Percentiles rank a stretch among this genome's conserved stretches.
phyloP scores from a whole-genome alignment of 1,140 invertebrate genomes.

The Leptinotarsa texana region DNA sequence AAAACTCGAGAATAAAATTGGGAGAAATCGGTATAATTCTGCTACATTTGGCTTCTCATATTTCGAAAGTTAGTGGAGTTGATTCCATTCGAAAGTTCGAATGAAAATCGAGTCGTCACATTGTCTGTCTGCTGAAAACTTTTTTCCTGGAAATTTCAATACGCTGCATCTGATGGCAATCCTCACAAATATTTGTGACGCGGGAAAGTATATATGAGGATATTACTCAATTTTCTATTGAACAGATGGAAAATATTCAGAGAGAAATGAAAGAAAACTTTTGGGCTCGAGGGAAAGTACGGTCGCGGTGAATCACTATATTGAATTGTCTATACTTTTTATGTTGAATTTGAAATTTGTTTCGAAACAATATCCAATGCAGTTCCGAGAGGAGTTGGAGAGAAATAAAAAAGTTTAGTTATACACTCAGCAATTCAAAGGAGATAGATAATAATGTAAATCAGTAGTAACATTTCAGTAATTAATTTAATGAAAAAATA shows the following conservation, averaged over 20 bases:
- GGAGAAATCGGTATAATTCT: too few relatives aligned
- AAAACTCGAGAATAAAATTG: too few relatives aligned
- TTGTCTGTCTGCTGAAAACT: conserved; percentile 3
- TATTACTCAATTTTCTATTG: conserved; percentile 18
- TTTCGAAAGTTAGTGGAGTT: too few relatives aligned
- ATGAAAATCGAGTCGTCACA: conserved; percentile 14
- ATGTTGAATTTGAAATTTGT: background rate
- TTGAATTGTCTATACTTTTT: background rate
- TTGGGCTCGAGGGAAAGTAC: background rate
- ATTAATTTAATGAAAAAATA: too few relatives aligned
- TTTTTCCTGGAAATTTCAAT: conserved; percentile 1
- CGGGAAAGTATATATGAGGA: conserved; percentile 13
- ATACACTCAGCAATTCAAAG: too few relatives aligned
- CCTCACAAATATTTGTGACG: conserved; percentile 22
- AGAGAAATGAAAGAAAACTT: conserved; percentile 11
- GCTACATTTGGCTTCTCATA: too few relatives aligned
- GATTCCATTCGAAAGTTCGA: background rate
- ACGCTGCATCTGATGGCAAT: conserved; percentile 19
- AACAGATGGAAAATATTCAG: background rate
- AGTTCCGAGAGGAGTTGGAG: background rate
- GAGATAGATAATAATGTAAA: too few relatives aligned
- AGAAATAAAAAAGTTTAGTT: too few relatives aligned
- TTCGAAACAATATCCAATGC: background rate
- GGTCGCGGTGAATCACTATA: background rate
- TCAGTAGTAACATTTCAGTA: too few relatives aligned